Percentiles rank a stretch among this genome's conserved stretches.
These are phyloP conservation scores for Drosophila ustulata DNA, from an alignment of 2,888 invertebrate species.

Conservation along the genomic window DNA sequence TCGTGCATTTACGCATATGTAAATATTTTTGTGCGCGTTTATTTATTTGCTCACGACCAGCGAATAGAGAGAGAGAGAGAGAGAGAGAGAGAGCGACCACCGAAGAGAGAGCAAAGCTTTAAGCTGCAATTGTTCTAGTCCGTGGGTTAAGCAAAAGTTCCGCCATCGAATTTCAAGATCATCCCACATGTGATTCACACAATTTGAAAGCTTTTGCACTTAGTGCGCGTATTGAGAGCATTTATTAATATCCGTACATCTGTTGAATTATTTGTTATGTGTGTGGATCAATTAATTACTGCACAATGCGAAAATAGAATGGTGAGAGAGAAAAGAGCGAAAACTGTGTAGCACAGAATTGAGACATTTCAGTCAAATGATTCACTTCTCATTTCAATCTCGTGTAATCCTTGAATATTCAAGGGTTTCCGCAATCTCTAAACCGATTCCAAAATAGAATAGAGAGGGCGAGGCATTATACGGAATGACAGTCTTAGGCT, in stretches of 20 bases:
- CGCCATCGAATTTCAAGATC: constrained; percentile 53
- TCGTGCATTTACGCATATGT: constrained; percentile 59
- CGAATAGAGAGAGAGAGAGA: background rate
- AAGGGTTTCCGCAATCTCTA: background rate
- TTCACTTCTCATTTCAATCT: constrained; percentile 15
- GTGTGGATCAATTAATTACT: constrained; percentile 28
- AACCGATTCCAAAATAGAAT: background rate
- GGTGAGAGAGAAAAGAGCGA: background rate
- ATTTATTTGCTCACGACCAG: constrained; percentile 31
- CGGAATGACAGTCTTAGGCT: background rate
- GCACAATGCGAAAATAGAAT: constrained; percentile 24
- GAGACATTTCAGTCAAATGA: constrained; percentile 8
- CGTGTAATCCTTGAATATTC: constrained; percentile 2
- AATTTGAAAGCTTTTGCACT: constrained; percentile 26
- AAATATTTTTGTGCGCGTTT: constrained; percentile 55
- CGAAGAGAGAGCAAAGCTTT: constrained; percentile 43
- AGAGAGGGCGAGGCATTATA: background rate
- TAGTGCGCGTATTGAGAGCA: constrained; percentile 4
- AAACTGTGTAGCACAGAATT: background rate
- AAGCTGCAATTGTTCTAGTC: constrained; percentile 9
- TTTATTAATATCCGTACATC: constrained; percentile 17
- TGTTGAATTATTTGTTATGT: constrained; percentile 15
- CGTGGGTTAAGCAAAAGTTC: constrained; percentile 41
- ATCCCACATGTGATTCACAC: constrained; percentile 46
- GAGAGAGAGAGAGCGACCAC: no score